Conservation (phyloP, 2,113 vertebrate genomes). For the Tupaia chinensis region DNA sequence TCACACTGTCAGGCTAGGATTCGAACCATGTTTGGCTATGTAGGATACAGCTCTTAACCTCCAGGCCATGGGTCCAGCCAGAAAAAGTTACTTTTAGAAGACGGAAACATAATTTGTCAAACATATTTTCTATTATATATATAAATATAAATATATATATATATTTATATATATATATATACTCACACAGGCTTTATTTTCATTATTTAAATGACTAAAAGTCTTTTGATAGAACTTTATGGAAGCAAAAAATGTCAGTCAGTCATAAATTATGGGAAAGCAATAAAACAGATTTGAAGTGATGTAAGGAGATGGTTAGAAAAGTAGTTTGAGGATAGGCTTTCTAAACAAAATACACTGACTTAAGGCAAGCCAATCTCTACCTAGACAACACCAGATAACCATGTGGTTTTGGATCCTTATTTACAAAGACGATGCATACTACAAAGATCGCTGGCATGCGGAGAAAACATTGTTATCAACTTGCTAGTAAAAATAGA, state of each 20-base stretch:
- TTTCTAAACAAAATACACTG: neutral
- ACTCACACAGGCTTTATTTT: neutral
- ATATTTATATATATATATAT: neutral
- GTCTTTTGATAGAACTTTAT: neutral
- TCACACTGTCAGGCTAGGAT: too few relatives aligned
- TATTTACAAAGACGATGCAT: neutral
- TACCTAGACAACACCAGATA: accelerated
- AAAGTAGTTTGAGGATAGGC: neutral
- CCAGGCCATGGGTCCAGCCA: too few relatives aligned
- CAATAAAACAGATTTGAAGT: neutral
- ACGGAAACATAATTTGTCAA: neutral
- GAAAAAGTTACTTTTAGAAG: neutral
- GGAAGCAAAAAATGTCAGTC: neutral
- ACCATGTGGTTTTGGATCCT: neutral
- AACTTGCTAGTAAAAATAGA: neutral
- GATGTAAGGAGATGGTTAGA: neutral
- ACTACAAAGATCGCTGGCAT: neutral
- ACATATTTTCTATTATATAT: neutral
- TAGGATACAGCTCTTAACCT: too few relatives aligned
- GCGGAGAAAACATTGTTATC: neutral
- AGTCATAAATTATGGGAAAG: neutral
- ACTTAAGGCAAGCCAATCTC: neutral
- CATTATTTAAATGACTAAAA: slow-evolving; percentile 32
- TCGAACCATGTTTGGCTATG: too few relatives aligned
- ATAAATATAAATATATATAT: neutral